Conservation (phyloP, 1,140 invertebrate species). For the Cepaea nemoralis region DNA sequence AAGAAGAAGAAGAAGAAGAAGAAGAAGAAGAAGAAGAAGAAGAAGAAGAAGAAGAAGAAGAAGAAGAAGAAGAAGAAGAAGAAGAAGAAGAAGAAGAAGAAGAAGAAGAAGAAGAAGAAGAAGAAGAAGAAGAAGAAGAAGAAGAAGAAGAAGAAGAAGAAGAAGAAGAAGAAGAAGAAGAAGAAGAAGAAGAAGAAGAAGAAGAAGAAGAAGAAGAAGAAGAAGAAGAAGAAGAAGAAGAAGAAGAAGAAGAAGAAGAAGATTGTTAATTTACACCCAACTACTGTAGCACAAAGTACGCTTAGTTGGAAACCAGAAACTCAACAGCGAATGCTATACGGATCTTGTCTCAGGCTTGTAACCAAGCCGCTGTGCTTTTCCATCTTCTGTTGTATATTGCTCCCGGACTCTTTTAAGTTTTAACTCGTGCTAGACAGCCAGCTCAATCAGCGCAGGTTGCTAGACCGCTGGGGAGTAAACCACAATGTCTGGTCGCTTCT, state of each 20-base stretch:
- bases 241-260: constrained; percentile 19
- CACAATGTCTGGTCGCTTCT: no score
- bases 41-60: constrained; percentile 30
- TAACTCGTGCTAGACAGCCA: no score
- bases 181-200: constrained; percentile 30
- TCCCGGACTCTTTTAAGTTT: no score
- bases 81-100: constrained; percentile 17
- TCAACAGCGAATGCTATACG: no score
- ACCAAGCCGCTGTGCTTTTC: no score
- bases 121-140: constrained; percentile 28
- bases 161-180: constrained; percentile 30
- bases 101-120: constrained; percentile 17
- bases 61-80: constrained; percentile 29
- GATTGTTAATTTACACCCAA: no score
- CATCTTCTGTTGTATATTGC: no score
- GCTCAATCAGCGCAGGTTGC: no score
- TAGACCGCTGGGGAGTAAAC: no score
- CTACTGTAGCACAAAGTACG: no score
- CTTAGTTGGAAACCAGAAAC: no score
- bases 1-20: constrained; percentile 30
- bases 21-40: constrained; percentile 30
- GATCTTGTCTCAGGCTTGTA: no score
- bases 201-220: constrained; percentile 30
- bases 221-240: constrained; percentile 30
- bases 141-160: constrained; percentile 30